These are phyloP conservation scores for Julus scandinavius DNA, from an alignment of 2,888 invertebrate genomes.

Conservation along the genomic window DNA sequence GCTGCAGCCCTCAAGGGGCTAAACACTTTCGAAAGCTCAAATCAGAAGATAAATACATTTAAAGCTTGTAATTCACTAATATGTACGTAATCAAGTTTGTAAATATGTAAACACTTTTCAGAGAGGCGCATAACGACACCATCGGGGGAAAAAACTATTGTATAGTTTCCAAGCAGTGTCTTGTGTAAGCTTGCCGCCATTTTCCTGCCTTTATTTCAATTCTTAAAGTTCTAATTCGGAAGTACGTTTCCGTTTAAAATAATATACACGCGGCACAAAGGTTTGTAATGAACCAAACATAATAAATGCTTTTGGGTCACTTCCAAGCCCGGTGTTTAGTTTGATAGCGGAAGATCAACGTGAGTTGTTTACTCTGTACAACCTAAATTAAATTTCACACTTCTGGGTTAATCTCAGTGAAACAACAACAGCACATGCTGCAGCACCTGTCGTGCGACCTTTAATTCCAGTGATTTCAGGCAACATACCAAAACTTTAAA, in stretches of 20 bases:
- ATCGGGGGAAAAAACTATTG: background rate
- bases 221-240: background rate
- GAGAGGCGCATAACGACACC: background rate
- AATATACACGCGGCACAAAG: background rate
- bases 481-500: background rate
- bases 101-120: slow-evolving; percentile 34
- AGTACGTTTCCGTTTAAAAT: background rate
- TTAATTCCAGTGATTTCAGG: background rate
- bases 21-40: slow-evolving; percentile 21
- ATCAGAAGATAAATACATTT: slow-evolving; percentile 44
- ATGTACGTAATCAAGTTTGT: slow-evolving; percentile 44
- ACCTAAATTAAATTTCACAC: slow-evolving; percentile 33
- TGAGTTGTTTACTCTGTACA: slow-evolving; percentile 22
- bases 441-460: background rate
- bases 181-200: background rate
- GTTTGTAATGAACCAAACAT: background rate
- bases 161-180: background rate
- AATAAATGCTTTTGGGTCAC: slow-evolving; percentile 33
- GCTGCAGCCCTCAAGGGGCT: slow-evolving; percentile 36
- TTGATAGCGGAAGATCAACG: slow-evolving; percentile 5
- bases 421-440: slow-evolving; percentile 33
- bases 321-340: slow-evolving; percentile 12
- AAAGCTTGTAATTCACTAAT: slow-evolving; percentile 30
- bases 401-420: background rate
- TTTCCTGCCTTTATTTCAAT: background rate